These are phyloP conservation scores for Cydia pomonella DNA, from an alignment of 1,140 invertebrate species.

Conservation along the genomic window DNA sequence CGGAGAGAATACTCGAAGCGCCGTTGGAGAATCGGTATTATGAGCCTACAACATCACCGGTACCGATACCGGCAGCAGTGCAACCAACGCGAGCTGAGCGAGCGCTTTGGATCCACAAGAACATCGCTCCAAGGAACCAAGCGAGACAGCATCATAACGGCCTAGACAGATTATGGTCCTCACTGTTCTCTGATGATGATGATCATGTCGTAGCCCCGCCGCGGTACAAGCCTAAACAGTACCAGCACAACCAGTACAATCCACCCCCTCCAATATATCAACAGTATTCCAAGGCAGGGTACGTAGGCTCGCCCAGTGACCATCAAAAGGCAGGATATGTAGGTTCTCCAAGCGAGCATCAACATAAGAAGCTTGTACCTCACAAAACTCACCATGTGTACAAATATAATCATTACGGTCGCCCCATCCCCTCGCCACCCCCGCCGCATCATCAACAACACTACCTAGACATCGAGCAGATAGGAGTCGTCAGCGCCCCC, in stretches of 20 bases:
- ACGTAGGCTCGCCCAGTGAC: constrained; percentile 17
- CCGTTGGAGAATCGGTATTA: constrained; percentile 47
- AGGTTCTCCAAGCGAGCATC: constrained; percentile 21
- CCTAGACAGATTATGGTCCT: constrained; percentile 68
- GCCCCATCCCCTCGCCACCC: constrained; percentile 46
- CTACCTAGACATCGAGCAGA: constrained; percentile 35
- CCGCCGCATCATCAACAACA: constrained; percentile 45
- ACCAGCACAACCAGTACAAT: constrained; percentile 40
- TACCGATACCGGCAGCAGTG: background rate
- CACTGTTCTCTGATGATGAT: constrained; percentile 64
- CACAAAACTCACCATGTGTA: constrained; percentile 50
- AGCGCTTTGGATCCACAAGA: constrained; percentile 72
- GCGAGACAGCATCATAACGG: constrained; percentile 52
- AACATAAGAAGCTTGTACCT: constrained; percentile 52
- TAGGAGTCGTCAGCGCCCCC: constrained; percentile 42
- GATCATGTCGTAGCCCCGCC: constrained; percentile 41
- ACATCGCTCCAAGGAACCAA: constrained; percentile 56
- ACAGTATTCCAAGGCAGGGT: constrained; percentile 54
- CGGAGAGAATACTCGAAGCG: constrained; percentile 45
- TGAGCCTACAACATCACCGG: constrained; percentile 29
- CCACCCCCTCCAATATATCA: constrained; percentile 39
- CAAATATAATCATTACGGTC: constrained; percentile 45
- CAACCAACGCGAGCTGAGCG: constrained; percentile 49
- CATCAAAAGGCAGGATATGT: constrained; percentile 46
- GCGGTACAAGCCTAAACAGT: constrained; percentile 54